Evolutionary conservation across 2,113 vertebrate genomes (phyloP).

Genomic region (Glaucidium brasilianum): DNA sequence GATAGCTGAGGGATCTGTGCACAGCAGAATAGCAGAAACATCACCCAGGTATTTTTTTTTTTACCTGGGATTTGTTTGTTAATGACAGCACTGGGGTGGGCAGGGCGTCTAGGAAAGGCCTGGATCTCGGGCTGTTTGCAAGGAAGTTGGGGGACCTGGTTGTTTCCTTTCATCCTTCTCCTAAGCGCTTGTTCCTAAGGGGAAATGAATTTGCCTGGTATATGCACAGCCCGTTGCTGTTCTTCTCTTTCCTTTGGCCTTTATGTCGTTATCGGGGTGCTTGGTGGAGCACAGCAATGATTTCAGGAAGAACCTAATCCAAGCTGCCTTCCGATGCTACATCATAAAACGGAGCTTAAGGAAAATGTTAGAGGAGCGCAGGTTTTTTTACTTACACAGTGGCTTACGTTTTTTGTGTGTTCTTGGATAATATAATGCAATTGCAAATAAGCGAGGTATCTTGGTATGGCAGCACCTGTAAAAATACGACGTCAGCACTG

Average conservation of each 20-base stretch:
- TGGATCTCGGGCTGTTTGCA: not conserved
- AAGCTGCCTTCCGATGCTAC: not conserved
- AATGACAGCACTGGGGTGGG: not conserved
- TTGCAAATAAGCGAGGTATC: not conserved
- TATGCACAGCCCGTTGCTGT: not conserved
- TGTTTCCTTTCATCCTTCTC: not conserved
- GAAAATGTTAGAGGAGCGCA: not conserved
- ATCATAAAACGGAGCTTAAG: not conserved
- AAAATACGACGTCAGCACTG: not conserved
- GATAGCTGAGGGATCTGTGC: not conserved
- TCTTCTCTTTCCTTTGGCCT: not conserved
- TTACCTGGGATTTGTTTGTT: not conserved
- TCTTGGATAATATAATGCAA: not conserved
- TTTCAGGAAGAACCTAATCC: not conserved
- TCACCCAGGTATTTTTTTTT: not conserved
- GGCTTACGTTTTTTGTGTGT: not conserved
- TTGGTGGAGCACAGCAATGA: not conserved
- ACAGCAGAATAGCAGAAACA: not conserved
- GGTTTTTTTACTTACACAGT: not conserved
- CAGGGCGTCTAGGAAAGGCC: not conserved
- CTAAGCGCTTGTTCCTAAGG: not conserved
- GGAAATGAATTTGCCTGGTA: not conserved
- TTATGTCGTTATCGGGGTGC: accelerated
- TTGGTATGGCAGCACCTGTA: not conserved
- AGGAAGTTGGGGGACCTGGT: not conserved